These are phyloP conservation scores for Galago senegalensis DNA, from an alignment of 2,797 vertebrate species.

Conservation along the genomic window DNA sequence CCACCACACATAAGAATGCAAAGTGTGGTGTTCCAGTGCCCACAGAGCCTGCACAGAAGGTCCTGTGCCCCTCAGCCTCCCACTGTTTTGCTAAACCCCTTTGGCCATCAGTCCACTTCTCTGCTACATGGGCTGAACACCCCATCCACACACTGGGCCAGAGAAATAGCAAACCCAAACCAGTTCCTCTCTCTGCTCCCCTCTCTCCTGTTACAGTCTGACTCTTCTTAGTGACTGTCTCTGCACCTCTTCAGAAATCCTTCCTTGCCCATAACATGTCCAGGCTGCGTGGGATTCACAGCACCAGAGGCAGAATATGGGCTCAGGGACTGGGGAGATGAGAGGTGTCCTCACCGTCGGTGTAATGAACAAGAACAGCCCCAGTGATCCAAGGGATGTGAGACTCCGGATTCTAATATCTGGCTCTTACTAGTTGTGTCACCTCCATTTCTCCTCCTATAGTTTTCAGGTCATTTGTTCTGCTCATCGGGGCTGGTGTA, in stretches of 20 bases:
- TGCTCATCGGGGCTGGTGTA: rapidly evolving
- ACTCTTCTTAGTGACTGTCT: rapidly evolving
- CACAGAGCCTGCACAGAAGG: not conserved
- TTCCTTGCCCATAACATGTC: rapidly evolving
- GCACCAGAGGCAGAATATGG: not conserved
- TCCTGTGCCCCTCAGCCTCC: rapidly evolving
- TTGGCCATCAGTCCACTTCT: rapidly evolving
- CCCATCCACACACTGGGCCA: rapidly evolving
- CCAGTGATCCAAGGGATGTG: rapidly evolving
- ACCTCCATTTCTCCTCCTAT: not conserved
- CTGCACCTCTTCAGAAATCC: not conserved
- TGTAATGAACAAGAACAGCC: not conserved
- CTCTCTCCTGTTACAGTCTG: rapidly evolving
- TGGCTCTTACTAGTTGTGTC: not conserved
- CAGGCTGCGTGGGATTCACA: rapidly evolving
- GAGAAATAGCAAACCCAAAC: not conserved
- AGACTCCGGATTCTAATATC: rapidly evolving
- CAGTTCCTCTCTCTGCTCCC: too few relatives aligned
- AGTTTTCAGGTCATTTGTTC: not conserved
- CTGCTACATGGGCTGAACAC: not conserved
- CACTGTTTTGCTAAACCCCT: not conserved
- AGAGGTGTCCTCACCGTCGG: rapidly evolving
- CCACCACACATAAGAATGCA: rapidly evolving
- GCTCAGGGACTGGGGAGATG: rapidly evolving
- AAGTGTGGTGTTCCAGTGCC: too few relatives aligned